Evolutionary conservation across 2,888 invertebrate genomes (phyloP).

Genomic region (Bruchidius siliquastri): DNA sequence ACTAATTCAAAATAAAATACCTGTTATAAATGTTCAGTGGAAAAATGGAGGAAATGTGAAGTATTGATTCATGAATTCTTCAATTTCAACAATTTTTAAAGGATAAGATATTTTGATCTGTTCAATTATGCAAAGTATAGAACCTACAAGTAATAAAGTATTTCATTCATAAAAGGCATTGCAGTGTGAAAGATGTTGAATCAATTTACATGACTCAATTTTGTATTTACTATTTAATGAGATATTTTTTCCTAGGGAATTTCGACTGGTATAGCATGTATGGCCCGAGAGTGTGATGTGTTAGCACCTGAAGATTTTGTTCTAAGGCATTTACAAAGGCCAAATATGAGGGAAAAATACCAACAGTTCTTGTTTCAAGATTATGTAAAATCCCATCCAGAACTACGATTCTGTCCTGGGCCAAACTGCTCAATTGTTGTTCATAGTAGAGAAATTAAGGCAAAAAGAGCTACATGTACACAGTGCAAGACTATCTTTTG

Average conservation of each 20-base stretch:
- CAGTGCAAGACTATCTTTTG: conserved; percentile 89
- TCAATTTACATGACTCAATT: too few species aligned
- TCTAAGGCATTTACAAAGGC: conserved; percentile 75
- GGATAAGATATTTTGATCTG: too few species aligned
- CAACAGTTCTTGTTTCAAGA: conserved; percentile 95
- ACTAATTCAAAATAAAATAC: too few species aligned
- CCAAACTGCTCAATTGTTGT: conserved; percentile 91
- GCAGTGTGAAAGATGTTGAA: too few species aligned
- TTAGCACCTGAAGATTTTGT: conserved; percentile 97
- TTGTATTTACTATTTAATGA: neutral
- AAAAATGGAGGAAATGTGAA: too few species aligned
- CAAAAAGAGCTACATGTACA: conserved; percentile 84
- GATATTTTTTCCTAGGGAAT: conserved; percentile 51
- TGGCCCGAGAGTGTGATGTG: conserved; percentile 92
- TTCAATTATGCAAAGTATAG: too few species aligned
- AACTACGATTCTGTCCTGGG: conserved; percentile 90
- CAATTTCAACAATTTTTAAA: too few species aligned
- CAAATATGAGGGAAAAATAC: conserved; percentile 83
- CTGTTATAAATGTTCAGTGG: too few species aligned
- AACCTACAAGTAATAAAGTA: too few species aligned
- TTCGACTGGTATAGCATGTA: conserved; percentile 88
- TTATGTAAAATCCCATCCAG: conserved; percentile 90
- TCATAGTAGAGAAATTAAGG: conserved; percentile 74
- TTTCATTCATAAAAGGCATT: too few species aligned
- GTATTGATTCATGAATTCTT: too few species aligned